Base-by-base conservation (phyloP, 2,797 vertebrate species). In the Euthynnus affinis region DNA sequence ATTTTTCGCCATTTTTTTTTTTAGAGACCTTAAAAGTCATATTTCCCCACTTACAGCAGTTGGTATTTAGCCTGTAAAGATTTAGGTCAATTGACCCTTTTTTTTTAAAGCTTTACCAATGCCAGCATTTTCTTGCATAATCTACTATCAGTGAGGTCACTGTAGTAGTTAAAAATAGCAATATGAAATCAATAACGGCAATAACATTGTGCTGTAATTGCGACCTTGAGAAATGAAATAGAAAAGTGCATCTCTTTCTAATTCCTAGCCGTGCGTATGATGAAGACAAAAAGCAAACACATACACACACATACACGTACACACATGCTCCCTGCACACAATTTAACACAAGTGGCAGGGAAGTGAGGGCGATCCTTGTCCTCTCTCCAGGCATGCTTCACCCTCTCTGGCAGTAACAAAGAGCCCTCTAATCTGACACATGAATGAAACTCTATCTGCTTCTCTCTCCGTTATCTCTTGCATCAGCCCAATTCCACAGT, bases 371-470 rank as follows among this genome's bases (percentile, higher is more conserved):
- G 29, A 83, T 80, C 63, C 80, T 84, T 74, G 83, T 80, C 66
- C 86, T 82, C 82, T 82, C 83, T 85, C 82, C 69, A 73, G 84
- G 81, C 85, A 25, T 63, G 74, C 74, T 77, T 76, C 81, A 80
- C 78, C 83, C 82, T 86, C 84, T 82, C 63, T 55, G 82, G 37
- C 67, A 9, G 76, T 72, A 91, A 87, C 86, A 91, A 89, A 85
- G 78, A 82, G 71, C 85, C 74, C 73, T 92, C 85, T 92, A 88
- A 89, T 91, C 89, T 87, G 87, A 91, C 85, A 84, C 87, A 90
- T 86, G 84, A 91, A 82, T 89, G 80, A 90, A 88, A 89, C 79
- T 71, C 80, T 88, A 86, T 92, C 87, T 84, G 73, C 77, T 72
- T 53, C 87, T 69, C 87, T 69, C 85, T 67, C 61, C 46, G 44